A percentile compares a stretch with the other conserved stretches of the same genome.
Conservation (phyloP, 1,140 invertebrate genomes). For the Magallana ariakensis region DNA sequence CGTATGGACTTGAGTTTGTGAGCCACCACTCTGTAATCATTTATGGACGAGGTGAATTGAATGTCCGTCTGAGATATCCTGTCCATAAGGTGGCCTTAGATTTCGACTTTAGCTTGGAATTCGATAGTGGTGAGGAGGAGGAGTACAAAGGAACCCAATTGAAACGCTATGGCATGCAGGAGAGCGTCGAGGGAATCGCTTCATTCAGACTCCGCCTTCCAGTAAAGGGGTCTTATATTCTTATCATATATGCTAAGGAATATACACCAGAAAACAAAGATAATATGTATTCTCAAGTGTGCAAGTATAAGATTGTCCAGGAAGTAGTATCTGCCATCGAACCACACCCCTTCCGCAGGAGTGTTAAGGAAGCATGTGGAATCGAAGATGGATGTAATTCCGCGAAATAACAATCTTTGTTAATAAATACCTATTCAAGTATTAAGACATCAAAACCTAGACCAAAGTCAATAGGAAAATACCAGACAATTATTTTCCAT, state of each 20-base stretch:
- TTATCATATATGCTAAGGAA: conserved; percentile 79
- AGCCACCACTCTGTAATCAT: conserved; percentile 77
- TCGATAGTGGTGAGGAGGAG: conserved; percentile 75
- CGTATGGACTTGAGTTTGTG: conserved; percentile 78
- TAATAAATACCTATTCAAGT: too few species aligned
- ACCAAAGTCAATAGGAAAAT: too few species aligned
- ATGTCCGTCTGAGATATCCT: conserved; percentile 73
- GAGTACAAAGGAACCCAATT: conserved; percentile 75
- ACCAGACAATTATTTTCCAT: too few species aligned
- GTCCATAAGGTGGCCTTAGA: conserved; percentile 72
- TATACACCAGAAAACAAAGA: conserved; percentile 77
- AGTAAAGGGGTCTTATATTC: conserved; percentile 75
- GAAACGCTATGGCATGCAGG: conserved; percentile 78
- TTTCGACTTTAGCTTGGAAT: conserved; percentile 78
- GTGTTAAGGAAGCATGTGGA: too few species aligned
- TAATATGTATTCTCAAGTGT: conserved; percentile 79
- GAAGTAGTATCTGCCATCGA: conserved; percentile 61
- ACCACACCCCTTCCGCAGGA: conserved; percentile 75
- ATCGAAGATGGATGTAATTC: too few species aligned
- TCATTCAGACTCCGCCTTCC: conserved; percentile 79
- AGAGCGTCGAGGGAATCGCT: conserved; percentile 75
- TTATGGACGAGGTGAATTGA: conserved; percentile 74
- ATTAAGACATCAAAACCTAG: too few species aligned
- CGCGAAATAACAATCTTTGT: too few species aligned
- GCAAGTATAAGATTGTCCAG: conserved; percentile 78